Base-by-base conservation (phyloP, 2,888 invertebrate genomes). In the Flexamia atlantica region DNA sequence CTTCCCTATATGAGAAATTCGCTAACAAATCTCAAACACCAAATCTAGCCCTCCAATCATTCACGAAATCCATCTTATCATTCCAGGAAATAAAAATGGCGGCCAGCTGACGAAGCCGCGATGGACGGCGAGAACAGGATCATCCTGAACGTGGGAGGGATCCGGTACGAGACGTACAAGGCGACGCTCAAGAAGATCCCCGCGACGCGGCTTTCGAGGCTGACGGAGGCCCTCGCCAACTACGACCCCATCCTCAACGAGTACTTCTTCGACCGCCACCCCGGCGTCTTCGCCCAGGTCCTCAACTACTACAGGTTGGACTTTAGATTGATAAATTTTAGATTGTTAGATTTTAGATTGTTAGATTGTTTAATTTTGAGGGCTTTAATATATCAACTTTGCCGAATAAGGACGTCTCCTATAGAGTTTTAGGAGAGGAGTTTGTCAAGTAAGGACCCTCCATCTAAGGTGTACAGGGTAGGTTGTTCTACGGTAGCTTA, bases 111-210 rank as follows among this genome's bases (percentile, higher is more conserved):
- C 82, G 50, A 50, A 50, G 50, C 46, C 20, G 68, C 50, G 85
- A 95, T 96, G 95, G 97, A 97, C 93, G 95, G 96, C 87, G 97
- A 98, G 92, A 97, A 98, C 91, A 94, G 97, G 89, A 97, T 98
- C 89, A 96, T 97, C 90, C 92, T 98, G 90, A 98, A 98, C 92
- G 97, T 98, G 90, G 97, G 98, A 87, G 98, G 98, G 86, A 97
- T 98, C 90, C 94, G 96, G 91, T 96, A 92, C 88, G 88, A 88
- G 90, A 95, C 95, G 28, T 95, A 95, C 91, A 95, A 95, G 90
- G 94, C 95, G 28, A 96, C 97, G 57, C 91, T 97, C 87, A 97
- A 97, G 92, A 97, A 97, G 91, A 97, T 97, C 88, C 97, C 97
- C 23, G 97, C 97, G 87, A 97, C 97, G 10, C 91, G 97, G 81